phyloP scores from a whole-genome alignment of 2,888 invertebrate genomes.

The Scaptomyza tumidula region DNA sequence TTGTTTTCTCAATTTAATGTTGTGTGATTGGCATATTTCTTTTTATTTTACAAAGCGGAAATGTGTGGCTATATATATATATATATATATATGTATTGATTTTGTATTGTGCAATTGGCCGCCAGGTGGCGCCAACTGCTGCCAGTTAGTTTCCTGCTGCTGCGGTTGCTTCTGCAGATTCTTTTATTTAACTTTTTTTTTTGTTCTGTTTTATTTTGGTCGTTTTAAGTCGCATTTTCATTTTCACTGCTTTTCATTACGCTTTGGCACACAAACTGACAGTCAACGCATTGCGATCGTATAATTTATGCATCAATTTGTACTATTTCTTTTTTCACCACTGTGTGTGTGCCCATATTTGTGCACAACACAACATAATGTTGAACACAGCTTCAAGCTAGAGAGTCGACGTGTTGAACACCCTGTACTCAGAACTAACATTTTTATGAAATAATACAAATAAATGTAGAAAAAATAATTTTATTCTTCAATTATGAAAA shows the following conservation, averaged over 20 bases:
- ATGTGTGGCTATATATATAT: conserved; percentile 19
- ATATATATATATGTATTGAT: conserved; percentile 2
- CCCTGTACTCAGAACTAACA: neutral
- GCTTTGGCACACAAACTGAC: conserved; percentile 62
- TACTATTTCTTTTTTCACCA: conserved; percentile 24
- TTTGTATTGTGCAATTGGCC: neutral
- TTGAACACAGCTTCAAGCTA: conserved; percentile 9
- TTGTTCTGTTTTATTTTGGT: neutral
- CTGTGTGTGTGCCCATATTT: conserved; percentile 1
- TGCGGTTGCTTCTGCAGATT: conserved; percentile 13
- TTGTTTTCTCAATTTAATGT: conserved; percentile 42
- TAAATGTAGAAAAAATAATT: too few species aligned
- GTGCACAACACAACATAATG: conserved; percentile 16
- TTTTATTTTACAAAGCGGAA: conserved; percentile 17
- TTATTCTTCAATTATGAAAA: too few species aligned
- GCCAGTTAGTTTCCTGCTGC: conserved; percentile 1
- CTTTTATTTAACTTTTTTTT: neutral
- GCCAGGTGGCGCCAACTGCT: conserved; percentile 44
- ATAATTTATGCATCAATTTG: conserved; percentile 74
- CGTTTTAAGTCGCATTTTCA: conserved; percentile 51
- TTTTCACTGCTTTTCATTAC: conserved; percentile 59
- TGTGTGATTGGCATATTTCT: conserved; percentile 38
- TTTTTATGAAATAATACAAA: too few species aligned
- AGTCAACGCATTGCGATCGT: conserved; percentile 72
- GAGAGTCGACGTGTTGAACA: neutral